Evolutionary conservation across 2,797 vertebrate genomes (phyloP).

Genomic region (Cryptoprocta ferox): DNA sequence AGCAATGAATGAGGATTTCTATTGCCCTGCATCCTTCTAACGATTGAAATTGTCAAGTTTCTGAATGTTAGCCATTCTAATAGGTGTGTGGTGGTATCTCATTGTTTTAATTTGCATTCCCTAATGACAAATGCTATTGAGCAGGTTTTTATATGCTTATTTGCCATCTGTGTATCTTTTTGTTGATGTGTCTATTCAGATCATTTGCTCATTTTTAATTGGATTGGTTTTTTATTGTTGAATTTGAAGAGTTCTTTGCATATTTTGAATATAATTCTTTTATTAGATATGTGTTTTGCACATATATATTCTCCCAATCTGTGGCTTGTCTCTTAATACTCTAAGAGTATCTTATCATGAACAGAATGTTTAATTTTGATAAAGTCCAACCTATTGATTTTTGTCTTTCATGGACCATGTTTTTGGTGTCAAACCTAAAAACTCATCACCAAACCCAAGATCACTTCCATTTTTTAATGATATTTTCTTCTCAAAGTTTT

Average conservation of each 20-base stretch:
- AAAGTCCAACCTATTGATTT: neutral
- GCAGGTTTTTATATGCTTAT: neutral
- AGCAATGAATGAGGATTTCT: neutral
- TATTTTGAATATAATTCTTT: neutral
- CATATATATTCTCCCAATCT: neutral
- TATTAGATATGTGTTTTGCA: neutral
- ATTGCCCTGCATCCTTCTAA: neutral
- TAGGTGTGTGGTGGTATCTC: neutral
- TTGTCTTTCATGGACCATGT: neutral
- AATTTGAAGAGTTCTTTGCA: neutral
- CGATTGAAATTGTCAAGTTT: neutral
- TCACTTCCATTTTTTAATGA: neutral
- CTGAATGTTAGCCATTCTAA: neutral
- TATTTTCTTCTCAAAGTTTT: neutral
- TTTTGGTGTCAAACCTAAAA: neutral
- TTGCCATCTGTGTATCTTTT: neutral
- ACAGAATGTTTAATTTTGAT: neutral
- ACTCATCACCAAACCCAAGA: neutral
- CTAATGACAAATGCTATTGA: neutral
- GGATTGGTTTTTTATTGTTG: neutral
- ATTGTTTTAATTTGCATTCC: neutral
- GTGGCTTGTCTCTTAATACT: neutral
- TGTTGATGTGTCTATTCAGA: neutral
- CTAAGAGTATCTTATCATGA: neutral
- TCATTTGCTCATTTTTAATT: constrained; percentile 19